Conservation (phyloP, 2,888 invertebrate genomes). For the Nomada fucata region DNA sequence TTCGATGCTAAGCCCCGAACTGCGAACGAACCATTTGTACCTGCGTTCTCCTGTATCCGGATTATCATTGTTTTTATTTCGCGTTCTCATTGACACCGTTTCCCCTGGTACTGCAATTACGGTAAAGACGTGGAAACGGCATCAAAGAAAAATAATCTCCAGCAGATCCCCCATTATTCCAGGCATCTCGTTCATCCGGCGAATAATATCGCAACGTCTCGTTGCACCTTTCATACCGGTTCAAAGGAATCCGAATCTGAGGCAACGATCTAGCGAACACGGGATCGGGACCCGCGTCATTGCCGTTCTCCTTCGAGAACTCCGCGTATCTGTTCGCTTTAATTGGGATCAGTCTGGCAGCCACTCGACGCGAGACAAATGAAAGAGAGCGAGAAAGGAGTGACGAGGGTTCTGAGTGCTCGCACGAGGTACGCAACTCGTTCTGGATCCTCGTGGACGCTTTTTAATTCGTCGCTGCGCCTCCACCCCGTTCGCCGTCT, state of each 20-base stretch:
- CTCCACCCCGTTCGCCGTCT: background rate
- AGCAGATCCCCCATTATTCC: too few species aligned
- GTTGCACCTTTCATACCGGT: background rate
- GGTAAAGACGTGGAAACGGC: too few species aligned
- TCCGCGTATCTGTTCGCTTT: slow-evolving; percentile 75
- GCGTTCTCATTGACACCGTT: too few species aligned
- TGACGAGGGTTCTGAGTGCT: slow-evolving; percentile 59
- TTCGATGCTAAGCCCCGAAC: too few species aligned
- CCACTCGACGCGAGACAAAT: slow-evolving; percentile 78
- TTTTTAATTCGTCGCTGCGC: slow-evolving; percentile 36
- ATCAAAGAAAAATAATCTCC: too few species aligned
- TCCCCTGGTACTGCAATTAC: too few species aligned
- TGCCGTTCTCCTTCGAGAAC: slow-evolving; percentile 33
- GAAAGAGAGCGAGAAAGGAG: slow-evolving; percentile 72
- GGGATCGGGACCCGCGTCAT: slow-evolving; percentile 1
- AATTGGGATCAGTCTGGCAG: slow-evolving; percentile 79
- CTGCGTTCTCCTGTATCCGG: too few species aligned
- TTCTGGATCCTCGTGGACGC: slow-evolving; percentile 41
- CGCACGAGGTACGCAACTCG: slow-evolving; percentile 49
- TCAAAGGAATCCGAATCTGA: slow-evolving; percentile 5
- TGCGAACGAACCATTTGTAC: too few species aligned
- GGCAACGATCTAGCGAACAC: slow-evolving; percentile 7
- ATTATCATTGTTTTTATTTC: too few species aligned
- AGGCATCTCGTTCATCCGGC: background rate
- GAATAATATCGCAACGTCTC: background rate